phyloP scores from a whole-genome alignment of 64 coral and sea anemone genomes.

The Actinia tenebrosa region DNA sequence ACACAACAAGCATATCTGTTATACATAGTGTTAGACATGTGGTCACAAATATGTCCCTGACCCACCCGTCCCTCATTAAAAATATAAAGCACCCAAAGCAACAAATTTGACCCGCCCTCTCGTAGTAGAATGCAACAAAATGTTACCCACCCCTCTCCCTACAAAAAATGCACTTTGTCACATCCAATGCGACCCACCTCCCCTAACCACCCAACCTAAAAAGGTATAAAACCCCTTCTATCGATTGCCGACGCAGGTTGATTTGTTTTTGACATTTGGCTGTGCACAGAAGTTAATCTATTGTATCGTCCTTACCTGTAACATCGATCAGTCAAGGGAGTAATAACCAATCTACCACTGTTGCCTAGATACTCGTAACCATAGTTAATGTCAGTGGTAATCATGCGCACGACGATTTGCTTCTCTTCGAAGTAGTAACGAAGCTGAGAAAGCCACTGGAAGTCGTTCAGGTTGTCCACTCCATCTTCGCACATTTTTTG shows the following conservation, averaged over 20 bases:
- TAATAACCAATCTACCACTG: constrained; percentile 89
- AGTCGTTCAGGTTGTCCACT: constrained; percentile 71
- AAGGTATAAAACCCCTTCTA: no score
- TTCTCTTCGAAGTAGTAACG: constrained; percentile 98
- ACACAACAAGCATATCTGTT: background rate
- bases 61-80: no score
- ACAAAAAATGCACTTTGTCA: background rate
- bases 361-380: constrained; percentile 98
- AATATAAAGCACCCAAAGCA: background rate
- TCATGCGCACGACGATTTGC: constrained; percentile 91
- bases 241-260: no score
- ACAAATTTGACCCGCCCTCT: background rate
- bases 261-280: no score
- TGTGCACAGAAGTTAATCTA: no score
- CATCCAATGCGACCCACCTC: no score
- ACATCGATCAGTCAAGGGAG: constrained; percentile 92
- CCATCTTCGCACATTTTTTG: constrained; percentile 90
- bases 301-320: constrained; percentile 55
- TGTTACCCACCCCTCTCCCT: background rate
- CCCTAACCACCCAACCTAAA: no score
- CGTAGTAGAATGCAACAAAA: no score
- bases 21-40: background rate
- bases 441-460: constrained; percentile 92
- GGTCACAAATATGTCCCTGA: no score
- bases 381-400: constrained; percentile 93